Conservation (phyloP, 64 coral and sea anemone genomes). For the Platygyra sinensis region DNA sequence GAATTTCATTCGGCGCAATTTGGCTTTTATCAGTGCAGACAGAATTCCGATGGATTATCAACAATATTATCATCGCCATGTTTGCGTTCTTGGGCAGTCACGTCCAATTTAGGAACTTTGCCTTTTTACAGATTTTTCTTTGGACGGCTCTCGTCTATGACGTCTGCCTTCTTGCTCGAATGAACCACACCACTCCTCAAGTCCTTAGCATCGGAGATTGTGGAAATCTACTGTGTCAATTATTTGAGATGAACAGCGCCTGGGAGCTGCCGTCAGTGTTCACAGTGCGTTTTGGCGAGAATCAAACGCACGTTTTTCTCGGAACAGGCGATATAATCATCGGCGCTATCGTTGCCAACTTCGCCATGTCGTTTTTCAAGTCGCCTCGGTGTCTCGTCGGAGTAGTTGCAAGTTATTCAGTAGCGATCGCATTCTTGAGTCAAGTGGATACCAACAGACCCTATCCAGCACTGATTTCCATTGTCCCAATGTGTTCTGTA, state of each 20-base stretch:
- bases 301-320: conserved; percentile 79
- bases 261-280: conserved; percentile 94
- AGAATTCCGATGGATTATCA: conserved; percentile 82
- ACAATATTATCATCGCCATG: conserved; percentile 90
- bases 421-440: conserved; percentile 83
- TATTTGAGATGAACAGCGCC: conserved; percentile 92
- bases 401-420: conserved; percentile 81
- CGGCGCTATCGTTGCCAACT: conserved; percentile 90
- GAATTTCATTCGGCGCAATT: conserved; percentile 46
- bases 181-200: conserved; percentile 64
- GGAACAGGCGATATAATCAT: conserved; percentile 96
- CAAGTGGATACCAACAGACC: conserved; percentile 80
- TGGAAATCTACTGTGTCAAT: conserved; percentile 75
- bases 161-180: conserved; percentile 78
- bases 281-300: conserved; percentile 85
- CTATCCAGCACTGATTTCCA: conserved; percentile 84
- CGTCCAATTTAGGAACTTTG: conserved; percentile 92
- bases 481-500: conserved; percentile 83
- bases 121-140: conserved; percentile 96
- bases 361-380: conserved; percentile 95
- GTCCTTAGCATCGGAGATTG: conserved; percentile 89
- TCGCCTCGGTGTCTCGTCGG: conserved; percentile 80
- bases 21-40: conserved; percentile 82
- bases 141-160: conserved; percentile 96
- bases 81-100: conserved; percentile 85